Percentiles rank a stretch among this genome's conserved stretches.
These are phyloP conservation scores for Epirrita christyi DNA, from an alignment of 2,888 invertebrate genomes.

Conservation along the genomic window DNA sequence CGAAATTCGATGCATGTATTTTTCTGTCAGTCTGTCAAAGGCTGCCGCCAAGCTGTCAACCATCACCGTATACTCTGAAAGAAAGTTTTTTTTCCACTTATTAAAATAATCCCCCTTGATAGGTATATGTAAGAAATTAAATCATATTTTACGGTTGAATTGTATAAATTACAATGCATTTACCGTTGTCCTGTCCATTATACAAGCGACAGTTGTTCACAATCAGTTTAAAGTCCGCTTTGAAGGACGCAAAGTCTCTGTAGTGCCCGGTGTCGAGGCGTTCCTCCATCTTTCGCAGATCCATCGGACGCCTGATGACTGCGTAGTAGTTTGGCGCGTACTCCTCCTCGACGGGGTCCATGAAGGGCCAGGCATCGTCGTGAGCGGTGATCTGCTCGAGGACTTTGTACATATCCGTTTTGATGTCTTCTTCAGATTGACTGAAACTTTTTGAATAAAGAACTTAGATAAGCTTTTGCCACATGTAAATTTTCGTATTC, in stretches of 20 bases:
- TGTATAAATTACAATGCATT: constrained; percentile 28
- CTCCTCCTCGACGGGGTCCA: constrained; percentile 96
- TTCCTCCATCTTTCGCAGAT: constrained; percentile 94
- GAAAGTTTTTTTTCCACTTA: not conserved
- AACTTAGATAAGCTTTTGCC: too few species aligned
- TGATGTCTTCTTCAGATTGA: constrained; percentile 92
- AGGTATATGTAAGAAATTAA: too few species aligned
- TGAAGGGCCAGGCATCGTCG: constrained; percentile 97
- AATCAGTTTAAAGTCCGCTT: constrained; percentile 95
- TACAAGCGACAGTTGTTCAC: constrained; percentile 96
- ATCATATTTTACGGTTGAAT: too few species aligned
- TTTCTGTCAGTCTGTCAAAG: constrained; percentile 92
- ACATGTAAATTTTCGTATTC: too few species aligned
- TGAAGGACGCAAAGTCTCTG: constrained; percentile 91
- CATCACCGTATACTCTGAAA: constrained; percentile 94
- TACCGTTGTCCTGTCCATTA: constrained; percentile 97
- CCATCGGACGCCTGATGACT: constrained; percentile 93
- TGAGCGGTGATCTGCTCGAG: constrained; percentile 94
- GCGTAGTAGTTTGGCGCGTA: constrained; percentile 94
- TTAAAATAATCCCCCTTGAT: too few species aligned
- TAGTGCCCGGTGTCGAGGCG: constrained; percentile 93
- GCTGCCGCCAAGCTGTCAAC: constrained; percentile 92
- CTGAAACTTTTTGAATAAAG: constrained; percentile 83
- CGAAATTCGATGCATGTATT: constrained; percentile 92
- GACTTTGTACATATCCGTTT: constrained; percentile 96